Evolutionary conservation across 2,113 vertebrate genomes (phyloP), one percentile per base, ranked within the genome.

Genomic region (Triplophysa tibetana): DNA sequence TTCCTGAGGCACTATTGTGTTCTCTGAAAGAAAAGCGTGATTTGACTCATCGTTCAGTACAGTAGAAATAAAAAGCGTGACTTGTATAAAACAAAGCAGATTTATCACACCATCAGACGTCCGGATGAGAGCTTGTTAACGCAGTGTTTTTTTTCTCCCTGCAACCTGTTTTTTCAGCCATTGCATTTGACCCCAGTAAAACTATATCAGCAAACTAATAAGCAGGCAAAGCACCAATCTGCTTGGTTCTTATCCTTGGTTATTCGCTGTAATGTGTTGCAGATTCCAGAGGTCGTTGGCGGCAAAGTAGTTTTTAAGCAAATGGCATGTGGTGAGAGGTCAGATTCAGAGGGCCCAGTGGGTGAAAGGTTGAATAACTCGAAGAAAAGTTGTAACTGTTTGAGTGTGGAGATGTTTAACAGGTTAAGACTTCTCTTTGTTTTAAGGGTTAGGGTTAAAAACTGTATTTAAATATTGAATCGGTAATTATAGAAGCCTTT

Each of bases 331-430:
- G 92, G 91, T 91, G 92, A 94, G 93, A 91, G 92, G 89, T 96
- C 91, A 94, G 83, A 78, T 76, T 90, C 63, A 86, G 86, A 87
- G 87, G 92, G 85, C 86, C 85, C 85, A 88, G 85, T 88, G 90
- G 93, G 94, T 93, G 92, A 95, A 94, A 95, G 93, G 92, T 89
- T 95, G 93, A 95, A 91, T 93, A 93, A 95, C 91, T 94, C 90
- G 86, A 91, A 96, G 92, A 86, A 89, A 91, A 91, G 90, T 91
- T 92, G 88, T 88, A 86, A 79, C 86, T 84, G 84, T 88, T 91
- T 91, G 91, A 89, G 86, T 68, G 82, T 83, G 86, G 88, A 91
- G 89, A 91, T 78, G 80, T 90, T 93, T 88, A 90, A 83, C 88
- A 89, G 85, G 82, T 89, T 91, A 88, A 80, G 82, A 86, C 79